Evolutionary conservation across 2,888 invertebrate genomes (phyloP), one percentile per base, ranked within the genome.

Genomic region (Tethea ocularis): DNA sequence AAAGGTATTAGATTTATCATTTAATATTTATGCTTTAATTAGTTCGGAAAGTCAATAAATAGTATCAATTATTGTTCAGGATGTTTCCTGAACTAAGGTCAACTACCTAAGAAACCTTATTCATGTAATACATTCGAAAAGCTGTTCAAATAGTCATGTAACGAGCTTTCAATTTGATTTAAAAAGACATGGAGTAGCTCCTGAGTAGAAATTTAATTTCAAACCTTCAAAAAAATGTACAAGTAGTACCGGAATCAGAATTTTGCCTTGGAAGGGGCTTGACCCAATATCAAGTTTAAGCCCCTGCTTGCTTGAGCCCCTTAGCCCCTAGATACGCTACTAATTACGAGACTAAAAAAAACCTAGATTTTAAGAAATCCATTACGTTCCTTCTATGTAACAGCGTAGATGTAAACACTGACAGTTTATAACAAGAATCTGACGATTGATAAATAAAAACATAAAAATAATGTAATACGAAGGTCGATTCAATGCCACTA

Each of bases 401-500:
- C 13, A 4, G 13, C 33, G 20, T 10, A 46, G 2, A 20, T 46
- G n/a, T 38, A 38, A 38, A 38, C 38, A n/a, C 33, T n/a, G n/a
- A 38, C n/a, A 38, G 38, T 38, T 38, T 38, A 38, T 38, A 68
- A 59, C 60, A 57, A 56, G 52, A 15, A 23, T n/a, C 52, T 51
- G 59, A 65, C 65, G 65, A 68, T 63, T 61, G 26, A 24, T 29
- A 57, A 57, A 33, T 57, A 26, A 22, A 36, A 59, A 53, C 61
- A 66, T 73, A 61, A 69, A 66, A 66, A 58, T 76, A 74, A 73
- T 73, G 70, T 66, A 66, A 0, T 53, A 60, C 46, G 71, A 72
- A 77, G 76, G 75, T 53, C 65, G 36, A 38, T 52, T 23, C 41
- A 51, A 56, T 46, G 26, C 53, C 53, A 56, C 17, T 58, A 20